Conservation (phyloP, 2,888 invertebrate species). For the Rugalucina vietnamica region DNA sequence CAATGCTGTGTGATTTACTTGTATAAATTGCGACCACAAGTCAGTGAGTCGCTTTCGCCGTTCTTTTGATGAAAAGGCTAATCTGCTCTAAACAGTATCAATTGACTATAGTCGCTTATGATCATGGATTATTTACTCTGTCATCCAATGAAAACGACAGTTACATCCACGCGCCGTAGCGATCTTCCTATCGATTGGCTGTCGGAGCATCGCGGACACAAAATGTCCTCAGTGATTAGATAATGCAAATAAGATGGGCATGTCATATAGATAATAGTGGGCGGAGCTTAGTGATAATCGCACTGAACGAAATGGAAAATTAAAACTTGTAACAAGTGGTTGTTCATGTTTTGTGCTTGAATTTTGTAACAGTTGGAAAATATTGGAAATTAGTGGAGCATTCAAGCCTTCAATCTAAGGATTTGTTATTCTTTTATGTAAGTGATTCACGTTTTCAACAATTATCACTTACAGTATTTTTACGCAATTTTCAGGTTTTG, state of each 20-base stretch:
- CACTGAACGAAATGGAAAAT: background rate
- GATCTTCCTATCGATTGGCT: slow-evolving; percentile 14
- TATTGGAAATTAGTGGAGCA: slow-evolving; percentile 10
- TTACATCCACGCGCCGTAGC: background rate
- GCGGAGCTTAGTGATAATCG: slow-evolving; percentile 20
- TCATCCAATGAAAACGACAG: slow-evolving; percentile 12
- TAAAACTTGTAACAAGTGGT: background rate
- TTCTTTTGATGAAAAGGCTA: slow-evolving; percentile 5
- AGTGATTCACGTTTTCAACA: background rate
- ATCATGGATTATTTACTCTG: background rate
- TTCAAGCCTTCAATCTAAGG: background rate
- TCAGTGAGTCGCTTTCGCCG: background rate
- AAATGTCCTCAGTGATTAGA: slow-evolving; percentile 20
- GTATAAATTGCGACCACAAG: background rate
- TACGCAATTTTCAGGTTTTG: no score
- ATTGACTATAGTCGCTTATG: background rate
- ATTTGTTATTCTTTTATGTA: slow-evolving; percentile 1
- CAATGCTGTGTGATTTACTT: slow-evolving; percentile 9
- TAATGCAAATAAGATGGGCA: slow-evolving; percentile 42
- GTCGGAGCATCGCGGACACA: background rate
- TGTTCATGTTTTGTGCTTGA: slow-evolving; percentile 1
- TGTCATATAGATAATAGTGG: slow-evolving; percentile 32
- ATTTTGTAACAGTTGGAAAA: background rate
- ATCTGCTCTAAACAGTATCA: background rate
- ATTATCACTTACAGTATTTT: no score